A percentile compares a stretch with the other conserved stretches of the same genome.
phyloP scores from a whole-genome alignment of 2,113 vertebrate species.

The Scatophagus argus region DNA sequence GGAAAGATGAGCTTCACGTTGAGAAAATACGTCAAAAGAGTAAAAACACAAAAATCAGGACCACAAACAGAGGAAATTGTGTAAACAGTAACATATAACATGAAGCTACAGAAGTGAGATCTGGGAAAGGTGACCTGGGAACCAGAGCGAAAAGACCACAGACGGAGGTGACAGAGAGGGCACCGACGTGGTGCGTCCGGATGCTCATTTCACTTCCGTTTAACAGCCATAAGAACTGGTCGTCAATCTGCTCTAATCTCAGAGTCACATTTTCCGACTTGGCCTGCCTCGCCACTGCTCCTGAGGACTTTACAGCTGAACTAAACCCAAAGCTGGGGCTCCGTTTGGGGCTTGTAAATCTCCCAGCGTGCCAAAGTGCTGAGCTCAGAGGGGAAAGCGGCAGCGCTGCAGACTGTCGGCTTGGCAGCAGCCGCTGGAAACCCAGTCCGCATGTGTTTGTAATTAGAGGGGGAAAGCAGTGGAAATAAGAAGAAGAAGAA shows the following conservation, averaged over 20 bases:
- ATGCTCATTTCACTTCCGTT: background rate
- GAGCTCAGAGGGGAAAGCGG: constrained; percentile 66
- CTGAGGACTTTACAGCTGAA: background rate
- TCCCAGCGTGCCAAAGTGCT: constrained; percentile 60
- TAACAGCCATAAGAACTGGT: background rate
- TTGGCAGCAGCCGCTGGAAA: constrained; percentile 85
- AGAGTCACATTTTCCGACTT: constrained; percentile 35
- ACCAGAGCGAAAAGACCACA: background rate
- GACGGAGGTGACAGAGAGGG: constrained; percentile 35
- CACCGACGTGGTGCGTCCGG: background rate
- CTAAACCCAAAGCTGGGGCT: constrained; percentile 26
- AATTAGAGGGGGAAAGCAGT: constrained; percentile 69
- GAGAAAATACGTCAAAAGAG: background rate
- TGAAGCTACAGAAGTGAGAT: background rate
- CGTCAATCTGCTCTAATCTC: background rate
- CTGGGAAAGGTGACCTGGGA: background rate
- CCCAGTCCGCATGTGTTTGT: constrained; percentile 83
- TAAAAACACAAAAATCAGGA: background rate
- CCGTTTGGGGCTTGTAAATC: constrained; percentile 22
- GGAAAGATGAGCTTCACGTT: background rate
- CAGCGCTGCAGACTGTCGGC: constrained; percentile 66
- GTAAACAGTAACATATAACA: background rate
- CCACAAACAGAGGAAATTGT: background rate
- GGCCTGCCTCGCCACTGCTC: constrained; percentile 13
- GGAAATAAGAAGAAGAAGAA: constrained; percentile 39